Evolutionary conservation across 2,113 vertebrate genomes (phyloP).

Genomic region (Accipiter cooperii): DNA sequence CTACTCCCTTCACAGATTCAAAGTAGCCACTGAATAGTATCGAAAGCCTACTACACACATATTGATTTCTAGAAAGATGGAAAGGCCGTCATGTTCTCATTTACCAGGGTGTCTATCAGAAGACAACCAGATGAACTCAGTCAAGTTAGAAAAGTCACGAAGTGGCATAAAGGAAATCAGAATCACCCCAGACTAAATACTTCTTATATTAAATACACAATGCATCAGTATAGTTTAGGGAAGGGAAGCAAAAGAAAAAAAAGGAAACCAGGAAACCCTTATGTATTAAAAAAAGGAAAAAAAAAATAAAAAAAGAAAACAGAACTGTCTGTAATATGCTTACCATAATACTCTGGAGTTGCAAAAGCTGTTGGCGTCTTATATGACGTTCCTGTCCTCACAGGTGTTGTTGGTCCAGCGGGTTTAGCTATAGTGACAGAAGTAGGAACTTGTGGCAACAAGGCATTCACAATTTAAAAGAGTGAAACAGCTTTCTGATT

Average conservation of each 20-base stretch:
- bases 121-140: background rate
- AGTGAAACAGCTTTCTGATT: background rate
- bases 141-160: background rate
- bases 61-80: background rate
- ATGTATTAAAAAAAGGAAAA: background rate
- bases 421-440: constrained; percentile 27
- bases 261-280: background rate
- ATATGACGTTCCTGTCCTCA: constrained; percentile 39
- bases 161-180: background rate
- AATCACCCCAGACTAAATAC: background rate
- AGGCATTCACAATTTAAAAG: constrained; percentile 3
- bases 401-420: constrained; percentile 28
- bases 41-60: background rate
- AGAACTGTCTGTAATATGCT: background rate
- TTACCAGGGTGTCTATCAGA: background rate
- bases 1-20: background rate
- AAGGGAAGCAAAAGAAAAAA: background rate
- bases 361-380: constrained; percentile 71
- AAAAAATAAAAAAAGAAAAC: background rate
- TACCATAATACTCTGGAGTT: constrained; percentile 71
- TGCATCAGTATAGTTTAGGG: background rate
- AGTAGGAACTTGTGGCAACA: constrained; percentile 27
- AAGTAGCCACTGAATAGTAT: background rate
- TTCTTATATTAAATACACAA: background rate
- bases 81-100: background rate